Evolutionary conservation across 2,797 vertebrate genomes (phyloP).

Genomic region (Galago senegalensis): DNA sequence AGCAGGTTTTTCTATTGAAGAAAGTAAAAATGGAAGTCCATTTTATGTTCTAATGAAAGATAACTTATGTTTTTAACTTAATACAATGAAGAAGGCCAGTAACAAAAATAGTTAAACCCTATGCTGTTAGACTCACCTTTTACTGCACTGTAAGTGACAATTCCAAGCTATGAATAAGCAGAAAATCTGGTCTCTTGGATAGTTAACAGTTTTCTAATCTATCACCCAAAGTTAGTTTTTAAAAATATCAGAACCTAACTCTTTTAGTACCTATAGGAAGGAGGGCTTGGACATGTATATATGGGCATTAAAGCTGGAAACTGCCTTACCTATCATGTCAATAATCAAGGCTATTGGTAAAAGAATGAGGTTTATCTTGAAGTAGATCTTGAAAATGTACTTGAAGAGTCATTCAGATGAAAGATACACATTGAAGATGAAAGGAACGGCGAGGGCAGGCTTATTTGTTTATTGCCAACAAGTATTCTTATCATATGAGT

Average conservation of each 20-base stretch:
- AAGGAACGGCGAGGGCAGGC: background rate
- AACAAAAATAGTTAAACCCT: background rate
- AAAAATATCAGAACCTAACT: constrained; percentile 8
- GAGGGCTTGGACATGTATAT: background rate
- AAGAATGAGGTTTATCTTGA: constrained; percentile 36
- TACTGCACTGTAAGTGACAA: constrained; percentile 14
- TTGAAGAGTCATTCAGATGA: background rate
- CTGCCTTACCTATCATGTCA: background rate
- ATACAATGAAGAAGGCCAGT: background rate
- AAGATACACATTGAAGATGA: background rate
- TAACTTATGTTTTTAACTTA: constrained; percentile 2
- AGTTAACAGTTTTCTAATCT: constrained; percentile 33
- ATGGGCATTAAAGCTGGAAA: background rate
- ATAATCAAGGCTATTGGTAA: background rate
- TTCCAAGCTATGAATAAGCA: constrained; percentile 26
- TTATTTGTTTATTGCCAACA: background rate
- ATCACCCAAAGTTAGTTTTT: background rate
- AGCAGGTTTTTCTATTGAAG: constrained; percentile 17
- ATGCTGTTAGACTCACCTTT: constrained; percentile 3
- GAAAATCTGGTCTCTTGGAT: constrained; percentile 7
- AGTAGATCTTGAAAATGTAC: constrained; percentile 25
- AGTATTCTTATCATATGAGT: background rate
- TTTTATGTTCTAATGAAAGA: constrained; percentile 23
- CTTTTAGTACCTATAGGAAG: background rate
- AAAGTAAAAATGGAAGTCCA: background rate